These are phyloP conservation scores for Cantharis lateralis DNA, from an alignment of 2,888 invertebrate species.

Conservation along the genomic window DNA sequence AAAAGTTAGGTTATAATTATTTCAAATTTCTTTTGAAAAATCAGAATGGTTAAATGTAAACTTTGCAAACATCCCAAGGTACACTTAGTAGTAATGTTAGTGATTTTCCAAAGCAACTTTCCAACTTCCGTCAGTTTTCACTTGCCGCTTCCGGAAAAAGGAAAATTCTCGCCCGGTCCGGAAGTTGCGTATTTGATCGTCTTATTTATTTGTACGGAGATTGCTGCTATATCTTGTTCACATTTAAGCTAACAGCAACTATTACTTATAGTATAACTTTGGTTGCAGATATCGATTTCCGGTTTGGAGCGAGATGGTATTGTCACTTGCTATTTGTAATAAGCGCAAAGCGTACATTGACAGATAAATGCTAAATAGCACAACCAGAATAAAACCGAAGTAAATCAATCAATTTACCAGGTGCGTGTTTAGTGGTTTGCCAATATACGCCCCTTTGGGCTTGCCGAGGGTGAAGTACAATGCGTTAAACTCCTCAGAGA, in stretches of 20 bases:
- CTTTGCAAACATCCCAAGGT: background rate
- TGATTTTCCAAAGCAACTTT: slow-evolving; percentile 30
- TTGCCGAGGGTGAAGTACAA: slow-evolving; percentile 37
- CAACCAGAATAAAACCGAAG: slow-evolving; percentile 30
- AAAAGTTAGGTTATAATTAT: no score
- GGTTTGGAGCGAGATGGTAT: background rate
- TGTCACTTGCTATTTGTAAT: background rate
- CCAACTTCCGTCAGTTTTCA: slow-evolving; percentile 52
- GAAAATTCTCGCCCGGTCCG: slow-evolving; percentile 42
- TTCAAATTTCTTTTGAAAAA: background rate
- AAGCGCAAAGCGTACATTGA: background rate
- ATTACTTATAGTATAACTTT: slow-evolving; percentile 33
- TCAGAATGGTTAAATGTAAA: background rate
- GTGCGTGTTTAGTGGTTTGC: slow-evolving; percentile 44
- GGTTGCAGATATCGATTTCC: slow-evolving; percentile 3
- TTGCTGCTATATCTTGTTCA: slow-evolving; percentile 45
- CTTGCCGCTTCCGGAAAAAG: slow-evolving; percentile 48
- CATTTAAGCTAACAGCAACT: slow-evolving; percentile 36
- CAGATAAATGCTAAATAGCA: slow-evolving; percentile 15
- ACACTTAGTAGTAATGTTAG: background rate
- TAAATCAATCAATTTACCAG: slow-evolving; percentile 44
- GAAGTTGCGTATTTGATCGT: slow-evolving; percentile 41
- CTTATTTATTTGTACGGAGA: slow-evolving; percentile 49
- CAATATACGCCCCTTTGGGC: slow-evolving; percentile 40
- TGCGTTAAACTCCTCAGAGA: slow-evolving; percentile 42